phyloP scores from a whole-genome alignment of 2,888 invertebrate species.

The Mythimna lalbum region DNA sequence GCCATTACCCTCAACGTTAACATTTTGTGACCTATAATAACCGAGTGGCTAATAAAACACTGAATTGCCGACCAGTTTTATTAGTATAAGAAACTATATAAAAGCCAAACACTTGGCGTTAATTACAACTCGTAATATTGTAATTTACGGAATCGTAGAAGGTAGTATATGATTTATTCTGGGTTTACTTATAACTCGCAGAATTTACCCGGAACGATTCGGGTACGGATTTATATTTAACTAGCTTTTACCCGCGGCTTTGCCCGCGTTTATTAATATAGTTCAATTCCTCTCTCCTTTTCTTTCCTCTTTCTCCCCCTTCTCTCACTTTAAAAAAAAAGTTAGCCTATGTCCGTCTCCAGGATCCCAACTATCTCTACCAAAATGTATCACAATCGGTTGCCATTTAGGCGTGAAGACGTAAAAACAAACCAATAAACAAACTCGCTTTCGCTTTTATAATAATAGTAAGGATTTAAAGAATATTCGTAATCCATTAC shows the following conservation, averaged over 20 bases:
- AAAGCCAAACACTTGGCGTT: constrained; percentile 59
- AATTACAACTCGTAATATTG: constrained; percentile 64
- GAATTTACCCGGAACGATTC: constrained; percentile 25
- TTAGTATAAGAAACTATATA: constrained; percentile 65
- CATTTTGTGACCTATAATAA: constrained; percentile 55
- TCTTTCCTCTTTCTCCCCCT: too few relatives aligned
- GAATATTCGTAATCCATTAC: neutral
- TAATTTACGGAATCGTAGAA: constrained; percentile 55
- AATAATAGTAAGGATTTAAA: too few relatives aligned
- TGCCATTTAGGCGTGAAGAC: too few relatives aligned
- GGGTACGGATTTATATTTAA: constrained; percentile 39
- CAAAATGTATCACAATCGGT: too few relatives aligned
- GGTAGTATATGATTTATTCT: constrained; percentile 58
- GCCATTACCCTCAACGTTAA: constrained; percentile 38
- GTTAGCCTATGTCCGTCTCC: too few relatives aligned
- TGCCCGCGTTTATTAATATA: too few relatives aligned
- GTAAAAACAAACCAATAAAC: too few relatives aligned
- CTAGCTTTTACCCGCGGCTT: too few relatives aligned
- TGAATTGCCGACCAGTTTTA: constrained; percentile 60
- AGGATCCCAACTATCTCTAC: too few relatives aligned
- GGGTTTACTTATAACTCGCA: constrained; percentile 52
- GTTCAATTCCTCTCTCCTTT: too few relatives aligned
- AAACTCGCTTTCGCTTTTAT: too few relatives aligned
- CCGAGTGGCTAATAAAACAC: constrained; percentile 50
- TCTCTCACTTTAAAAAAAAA: too few relatives aligned